These are phyloP conservation scores for Crocuta crocuta DNA, from an alignment of 2,113 vertebrate species.

Conservation along the genomic window DNA sequence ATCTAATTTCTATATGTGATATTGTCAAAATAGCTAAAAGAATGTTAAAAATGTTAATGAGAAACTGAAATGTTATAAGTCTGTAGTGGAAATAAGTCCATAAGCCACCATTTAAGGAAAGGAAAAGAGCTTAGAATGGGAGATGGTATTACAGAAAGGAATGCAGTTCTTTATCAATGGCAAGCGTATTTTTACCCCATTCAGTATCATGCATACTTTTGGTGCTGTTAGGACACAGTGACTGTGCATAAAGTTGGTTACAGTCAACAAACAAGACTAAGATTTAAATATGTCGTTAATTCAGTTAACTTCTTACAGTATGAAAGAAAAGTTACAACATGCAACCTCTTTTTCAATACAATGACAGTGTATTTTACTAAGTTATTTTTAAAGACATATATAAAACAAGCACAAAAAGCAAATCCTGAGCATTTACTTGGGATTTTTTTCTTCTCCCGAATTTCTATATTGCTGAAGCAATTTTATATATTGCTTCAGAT, in stretches of 20 bases:
- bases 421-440: conserved; percentile 54
- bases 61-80: conserved; percentile 72
- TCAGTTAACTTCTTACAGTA: conserved; percentile 79
- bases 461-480: not conserved
- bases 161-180: conserved; percentile 94
- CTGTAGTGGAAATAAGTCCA: conserved; percentile 73
- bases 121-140: conserved; percentile 69
- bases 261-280: conserved; percentile 76
- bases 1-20: conserved; percentile 3
- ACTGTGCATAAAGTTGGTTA: conserved; percentile 74
- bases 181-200: conserved; percentile 93
- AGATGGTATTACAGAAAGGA: conserved; percentile 75
- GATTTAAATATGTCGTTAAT: conserved; percentile 78
- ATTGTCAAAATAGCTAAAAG: conserved; percentile 44
- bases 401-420: conserved; percentile 67
- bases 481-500: conserved; percentile 46
- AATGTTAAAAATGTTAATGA: conserved; percentile 73
- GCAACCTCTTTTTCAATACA: conserved; percentile 74
- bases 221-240: conserved; percentile 84
- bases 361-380: conserved; percentile 55
- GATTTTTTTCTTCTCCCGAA: conserved; percentile 23
- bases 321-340: conserved; percentile 79
- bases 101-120: conserved; percentile 64
- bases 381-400: conserved; percentile 56
- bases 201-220: conserved; percentile 86